Conservation (phyloP, 2,113 vertebrate species). For the Eonycteris spelaea region DNA sequence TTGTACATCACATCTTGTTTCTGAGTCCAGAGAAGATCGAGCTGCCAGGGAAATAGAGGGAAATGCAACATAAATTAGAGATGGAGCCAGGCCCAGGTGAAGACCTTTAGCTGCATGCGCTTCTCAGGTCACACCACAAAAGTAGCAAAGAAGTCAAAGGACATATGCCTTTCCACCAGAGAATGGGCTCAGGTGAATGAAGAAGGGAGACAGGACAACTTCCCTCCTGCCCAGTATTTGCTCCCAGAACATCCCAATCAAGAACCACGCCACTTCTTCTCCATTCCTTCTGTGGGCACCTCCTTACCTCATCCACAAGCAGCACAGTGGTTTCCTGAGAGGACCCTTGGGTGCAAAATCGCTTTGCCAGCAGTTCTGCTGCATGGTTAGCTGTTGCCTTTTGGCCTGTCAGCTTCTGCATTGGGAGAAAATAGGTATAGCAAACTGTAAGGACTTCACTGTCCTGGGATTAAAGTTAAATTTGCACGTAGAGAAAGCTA, state of each 20-base stretch:
- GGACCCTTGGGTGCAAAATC: conserved; percentile 85
- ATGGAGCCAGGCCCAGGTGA: neutral
- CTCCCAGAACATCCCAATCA: neutral
- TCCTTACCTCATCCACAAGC: conserved; percentile 93
- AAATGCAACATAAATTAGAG: neutral
- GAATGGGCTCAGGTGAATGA: neutral
- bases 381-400: conserved; percentile 93
- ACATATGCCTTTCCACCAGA: neutral
- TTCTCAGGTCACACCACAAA: neutral
- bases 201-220: neutral
- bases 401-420: conserved; percentile 93
- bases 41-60: conserved; percentile 77
- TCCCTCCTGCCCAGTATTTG: neutral
- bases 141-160: neutral
- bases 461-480: neutral
- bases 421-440: neutral
- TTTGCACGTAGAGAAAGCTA: neutral
- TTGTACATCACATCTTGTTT: conserved; percentile 98
- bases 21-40: conserved; percentile 96
- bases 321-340: conserved; percentile 91
- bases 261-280: neutral
- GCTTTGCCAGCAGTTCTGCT: conserved; percentile 89
- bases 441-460: neutral
- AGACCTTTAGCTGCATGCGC: neutral
- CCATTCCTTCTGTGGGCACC: accelerated